These are phyloP conservation scores for Epinotia brunnichana DNA, from an alignment of 2,888 invertebrate genomes.

Conservation along the genomic window DNA sequence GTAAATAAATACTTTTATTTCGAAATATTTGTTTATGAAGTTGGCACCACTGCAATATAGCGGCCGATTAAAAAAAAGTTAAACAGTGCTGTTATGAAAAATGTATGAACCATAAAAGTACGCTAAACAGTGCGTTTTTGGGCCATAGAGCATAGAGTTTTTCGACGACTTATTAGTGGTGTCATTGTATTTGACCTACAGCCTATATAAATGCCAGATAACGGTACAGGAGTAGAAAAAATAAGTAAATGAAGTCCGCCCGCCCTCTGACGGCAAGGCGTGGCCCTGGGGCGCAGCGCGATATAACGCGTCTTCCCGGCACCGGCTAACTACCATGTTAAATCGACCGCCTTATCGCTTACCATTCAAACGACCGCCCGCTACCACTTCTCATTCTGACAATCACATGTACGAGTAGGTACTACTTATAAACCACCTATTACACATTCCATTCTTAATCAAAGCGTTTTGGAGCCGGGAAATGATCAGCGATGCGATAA, in stretches of 20 bases:
- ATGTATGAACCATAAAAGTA: no score
- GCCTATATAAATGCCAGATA: no score
- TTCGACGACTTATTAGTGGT: no score
- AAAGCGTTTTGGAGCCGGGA: conserved; percentile 29
- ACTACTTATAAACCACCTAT: conserved; percentile 29
- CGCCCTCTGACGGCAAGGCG: conserved; percentile 17
- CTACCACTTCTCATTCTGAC: conserved; percentile 54
- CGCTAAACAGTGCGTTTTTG: no score
- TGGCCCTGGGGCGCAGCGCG: conserved; percentile 25
- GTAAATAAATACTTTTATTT: no score
- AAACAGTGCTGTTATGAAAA: no score
- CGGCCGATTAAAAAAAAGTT: no score
- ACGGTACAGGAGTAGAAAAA: no score
- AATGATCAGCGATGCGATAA: conserved; percentile 22
- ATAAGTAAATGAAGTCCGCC: not conserved
- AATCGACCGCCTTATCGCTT: conserved; percentile 66
- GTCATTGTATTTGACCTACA: no score
- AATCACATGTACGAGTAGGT: conserved; percentile 38
- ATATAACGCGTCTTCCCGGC: conserved; percentile 38
- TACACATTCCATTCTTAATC: conserved; percentile 42
- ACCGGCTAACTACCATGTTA: conserved; percentile 55
- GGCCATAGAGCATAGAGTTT: no score
- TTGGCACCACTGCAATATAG: no score
- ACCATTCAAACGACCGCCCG: conserved; percentile 64
- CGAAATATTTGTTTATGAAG: no score